A percentile compares a stretch with the other conserved stretches of the same genome.
Evolutionary conservation across 64 coral and sea anemone species (phyloP).

Genomic region (Dendronephthya gigantea): DNA sequence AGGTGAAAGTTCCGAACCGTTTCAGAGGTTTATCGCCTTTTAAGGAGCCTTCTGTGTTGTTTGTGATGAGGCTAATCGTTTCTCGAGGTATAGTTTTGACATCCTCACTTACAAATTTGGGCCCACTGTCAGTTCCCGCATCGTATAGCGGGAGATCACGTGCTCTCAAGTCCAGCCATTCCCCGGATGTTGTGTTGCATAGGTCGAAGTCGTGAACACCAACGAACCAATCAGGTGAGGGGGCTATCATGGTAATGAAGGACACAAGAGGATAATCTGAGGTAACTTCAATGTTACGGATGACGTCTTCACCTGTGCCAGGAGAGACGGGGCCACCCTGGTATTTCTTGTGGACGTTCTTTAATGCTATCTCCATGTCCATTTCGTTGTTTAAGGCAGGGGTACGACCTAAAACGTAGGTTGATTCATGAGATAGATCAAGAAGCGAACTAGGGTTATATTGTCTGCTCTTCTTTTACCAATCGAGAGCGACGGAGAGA

Average conservation of each 20-base stretch:
- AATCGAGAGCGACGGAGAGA: no score
- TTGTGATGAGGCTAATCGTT: not conserved
- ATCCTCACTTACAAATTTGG: not conserved
- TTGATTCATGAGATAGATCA: not conserved
- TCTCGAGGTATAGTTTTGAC: not conserved
- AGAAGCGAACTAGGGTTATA: not conserved
- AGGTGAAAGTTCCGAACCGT: constrained; percentile 10
- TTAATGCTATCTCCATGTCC: not conserved
- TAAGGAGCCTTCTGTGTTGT: constrained; percentile 1
- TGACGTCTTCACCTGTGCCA: not conserved
- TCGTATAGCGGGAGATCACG: constrained; percentile 14
- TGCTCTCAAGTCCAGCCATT: constrained; percentile 10
- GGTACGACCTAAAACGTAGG: not conserved
- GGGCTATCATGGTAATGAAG: constrained; percentile 29
- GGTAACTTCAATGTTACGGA: not conserved
- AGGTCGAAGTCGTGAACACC: constrained; percentile 37
- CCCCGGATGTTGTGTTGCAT: constrained; percentile 9
- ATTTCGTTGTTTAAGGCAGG: not conserved
- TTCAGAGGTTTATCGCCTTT: constrained; percentile 15
- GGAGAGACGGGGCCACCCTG: not conserved
- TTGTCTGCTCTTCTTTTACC: no score
- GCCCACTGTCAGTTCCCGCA: constrained; percentile 25
- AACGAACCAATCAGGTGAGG: constrained; percentile 53
- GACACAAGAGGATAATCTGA: not conserved
- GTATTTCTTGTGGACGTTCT: not conserved